These are phyloP conservation scores for Luperina nickerlii DNA, from an alignment of 2,888 invertebrate genomes.

Conservation along the genomic window DNA sequence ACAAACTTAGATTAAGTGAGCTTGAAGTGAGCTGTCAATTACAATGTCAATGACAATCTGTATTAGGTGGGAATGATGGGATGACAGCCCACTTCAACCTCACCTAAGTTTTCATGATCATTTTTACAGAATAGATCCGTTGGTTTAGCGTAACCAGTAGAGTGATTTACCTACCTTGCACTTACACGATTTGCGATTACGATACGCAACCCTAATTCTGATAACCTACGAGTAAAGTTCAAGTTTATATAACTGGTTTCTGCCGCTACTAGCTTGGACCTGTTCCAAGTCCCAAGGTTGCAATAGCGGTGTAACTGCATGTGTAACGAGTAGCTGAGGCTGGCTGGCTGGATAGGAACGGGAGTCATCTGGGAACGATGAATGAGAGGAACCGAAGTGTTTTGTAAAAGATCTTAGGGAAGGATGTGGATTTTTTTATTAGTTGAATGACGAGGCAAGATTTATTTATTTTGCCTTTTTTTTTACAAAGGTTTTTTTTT, in stretches of 20 bases:
- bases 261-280: constrained; percentile 66
- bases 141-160: background rate
- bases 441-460: background rate
- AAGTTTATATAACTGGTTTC: constrained; percentile 70
- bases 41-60: no score
- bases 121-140: no score
- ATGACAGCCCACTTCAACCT: background rate
- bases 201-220: constrained; percentile 37
- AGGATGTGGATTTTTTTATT: background rate
- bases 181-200: background rate
- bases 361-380: constrained; percentile 20
- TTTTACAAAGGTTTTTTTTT: background rate
- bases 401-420: background rate
- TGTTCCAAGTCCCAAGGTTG: constrained; percentile 60
- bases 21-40: background rate
- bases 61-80: background rate
- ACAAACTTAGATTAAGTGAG: background rate
- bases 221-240: constrained; percentile 63
- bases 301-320: constrained; percentile 59
- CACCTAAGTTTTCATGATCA: no score
- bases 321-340: constrained; percentile 30
- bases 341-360: constrained; percentile 5
- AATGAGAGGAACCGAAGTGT: background rate
- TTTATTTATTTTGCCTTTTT: no score
- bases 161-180: background rate